Percentiles rank a stretch among this genome's conserved stretches.
Conservation (phyloP, 2,888 invertebrate species). For the Coremacera marginata region DNA sequence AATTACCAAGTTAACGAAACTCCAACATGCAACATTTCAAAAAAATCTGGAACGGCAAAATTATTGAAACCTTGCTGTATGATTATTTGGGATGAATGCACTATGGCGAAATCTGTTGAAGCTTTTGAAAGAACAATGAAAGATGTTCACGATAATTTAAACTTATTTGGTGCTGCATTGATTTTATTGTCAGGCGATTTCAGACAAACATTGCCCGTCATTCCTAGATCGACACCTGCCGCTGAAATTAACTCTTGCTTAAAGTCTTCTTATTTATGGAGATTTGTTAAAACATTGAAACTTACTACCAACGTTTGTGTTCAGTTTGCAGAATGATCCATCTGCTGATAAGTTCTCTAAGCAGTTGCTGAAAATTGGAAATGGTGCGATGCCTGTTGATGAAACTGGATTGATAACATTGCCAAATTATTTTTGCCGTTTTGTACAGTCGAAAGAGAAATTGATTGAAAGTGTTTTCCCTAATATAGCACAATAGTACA, state of each 20-base stretch:
- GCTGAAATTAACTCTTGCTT: constrained; percentile 33
- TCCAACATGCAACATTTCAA: constrained; percentile 18
- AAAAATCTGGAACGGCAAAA: constrained; percentile 7
- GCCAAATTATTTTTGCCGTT: constrained; percentile 37
- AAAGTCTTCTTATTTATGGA: constrained; percentile 18
- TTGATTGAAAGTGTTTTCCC: constrained; percentile 35
- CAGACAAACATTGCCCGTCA: constrained; percentile 38
- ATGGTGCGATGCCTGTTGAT: constrained; percentile 48
- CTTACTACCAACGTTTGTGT: too few relatives aligned
- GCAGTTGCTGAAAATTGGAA: constrained; percentile 43
- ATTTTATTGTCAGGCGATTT: constrained; percentile 31
- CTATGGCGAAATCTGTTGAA: constrained; percentile 14
- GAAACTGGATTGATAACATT: constrained; percentile 49
- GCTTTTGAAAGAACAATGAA: constrained; percentile 9
- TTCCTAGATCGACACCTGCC: constrained; percentile 21
- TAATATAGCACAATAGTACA: constrained; percentile 36
- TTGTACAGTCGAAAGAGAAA: constrained; percentile 16
- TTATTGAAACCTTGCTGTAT: background rate
- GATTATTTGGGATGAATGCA: background rate
- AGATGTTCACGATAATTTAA: background rate
- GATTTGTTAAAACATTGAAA: background rate
- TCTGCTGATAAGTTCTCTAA: constrained; percentile 39
- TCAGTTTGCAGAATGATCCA: background rate
- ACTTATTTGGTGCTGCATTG: background rate
- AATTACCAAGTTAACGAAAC: background rate